Percentiles rank a stretch among this genome's conserved stretches.
These are phyloP conservation scores for Enteromius anoplus DNA, from an alignment of 2,797 vertebrate species.

Conservation along the genomic window DNA sequence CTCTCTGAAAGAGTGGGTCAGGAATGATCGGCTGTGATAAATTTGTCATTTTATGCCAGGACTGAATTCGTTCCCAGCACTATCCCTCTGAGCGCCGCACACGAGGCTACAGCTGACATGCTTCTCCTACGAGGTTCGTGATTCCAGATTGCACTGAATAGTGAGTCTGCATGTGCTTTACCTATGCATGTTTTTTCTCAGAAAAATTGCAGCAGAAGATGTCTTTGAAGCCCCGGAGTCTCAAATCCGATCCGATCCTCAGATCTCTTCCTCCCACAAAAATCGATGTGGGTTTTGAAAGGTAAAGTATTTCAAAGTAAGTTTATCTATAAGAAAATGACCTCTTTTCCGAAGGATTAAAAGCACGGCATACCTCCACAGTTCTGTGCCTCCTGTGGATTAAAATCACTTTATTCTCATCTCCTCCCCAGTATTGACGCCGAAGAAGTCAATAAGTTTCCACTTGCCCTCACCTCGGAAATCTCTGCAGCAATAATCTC, in stretches of 20 bases:
- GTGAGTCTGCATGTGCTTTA: not conserved
- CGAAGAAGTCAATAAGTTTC: conserved; percentile 35
- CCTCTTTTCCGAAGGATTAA: conserved; percentile 30
- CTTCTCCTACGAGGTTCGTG: not conserved
- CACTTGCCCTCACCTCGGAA: conserved; percentile 14
- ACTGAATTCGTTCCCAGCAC: conserved; percentile 31
- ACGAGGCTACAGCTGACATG: not conserved
- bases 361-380: not conserved
- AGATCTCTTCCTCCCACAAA: not conserved
- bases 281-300: not conserved
- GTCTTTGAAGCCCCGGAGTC: not conserved
- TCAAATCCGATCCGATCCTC: conserved; percentile 22
- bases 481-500: conserved; percentile 31
- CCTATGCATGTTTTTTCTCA: not conserved
- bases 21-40: conserved; percentile 28
- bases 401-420: conserved; percentile 24
- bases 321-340: conserved; percentile 17
- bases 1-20: conserved; percentile 5
- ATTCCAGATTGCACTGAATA: not conserved
- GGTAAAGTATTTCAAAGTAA: conserved; percentile 31
- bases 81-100: not conserved
- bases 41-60: conserved; percentile 43
- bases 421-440: not conserved
- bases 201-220: conserved; percentile 26
- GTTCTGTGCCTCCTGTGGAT: not conserved